Evolutionary conservation across 1,140 invertebrate species (phyloP).

Genomic region (Pseudomyrmex sp.): DNA sequence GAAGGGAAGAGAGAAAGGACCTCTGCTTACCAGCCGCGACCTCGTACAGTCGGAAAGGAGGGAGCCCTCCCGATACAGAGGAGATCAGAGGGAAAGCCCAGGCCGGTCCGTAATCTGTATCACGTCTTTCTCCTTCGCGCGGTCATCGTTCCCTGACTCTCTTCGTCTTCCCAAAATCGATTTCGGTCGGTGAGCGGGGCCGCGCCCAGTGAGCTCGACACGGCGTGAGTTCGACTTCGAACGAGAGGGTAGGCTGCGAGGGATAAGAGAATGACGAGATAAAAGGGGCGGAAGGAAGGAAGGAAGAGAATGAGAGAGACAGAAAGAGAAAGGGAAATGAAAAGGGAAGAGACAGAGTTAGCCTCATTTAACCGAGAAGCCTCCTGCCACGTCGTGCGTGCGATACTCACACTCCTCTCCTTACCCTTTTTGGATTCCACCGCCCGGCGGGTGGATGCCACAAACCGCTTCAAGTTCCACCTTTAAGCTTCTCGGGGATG

Average conservation of each 20-base stretch:
- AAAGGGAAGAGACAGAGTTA: constrained; percentile 72
- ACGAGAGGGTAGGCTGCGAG: constrained; percentile 40
- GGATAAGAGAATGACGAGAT: background rate
- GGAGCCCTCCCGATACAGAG: constrained; percentile 72
- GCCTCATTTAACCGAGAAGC: constrained; percentile 83
- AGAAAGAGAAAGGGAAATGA: background rate
- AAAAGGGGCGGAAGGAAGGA: background rate
- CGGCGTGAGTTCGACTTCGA: constrained; percentile 74
- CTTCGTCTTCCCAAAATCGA: constrained; percentile 84
- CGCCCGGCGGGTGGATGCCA: background rate
- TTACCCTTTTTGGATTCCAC: constrained; percentile 62
- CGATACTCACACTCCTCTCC: constrained; percentile 65
- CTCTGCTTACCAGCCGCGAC: constrained; percentile 42
- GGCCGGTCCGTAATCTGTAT: constrained; percentile 79
- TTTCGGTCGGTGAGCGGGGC: constrained; percentile 78
- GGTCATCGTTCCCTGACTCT: constrained; percentile 65
- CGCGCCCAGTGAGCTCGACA: constrained; percentile 79
- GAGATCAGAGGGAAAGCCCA: constrained; percentile 76
- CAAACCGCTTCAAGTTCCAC: constrained; percentile 55
- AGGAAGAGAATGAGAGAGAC: background rate
- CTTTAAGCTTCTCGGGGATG: constrained; percentile 37
- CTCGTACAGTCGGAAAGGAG: constrained; percentile 52
- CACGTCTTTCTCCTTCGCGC: constrained; percentile 73
- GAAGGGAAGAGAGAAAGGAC: constrained; percentile 19
- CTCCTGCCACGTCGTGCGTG: constrained; percentile 75